Evolutionary conservation across 2,888 invertebrate genomes (phyloP), one percentile per base, ranked within the genome.

Genomic region (Hirtodrosophila trivittata): DNA sequence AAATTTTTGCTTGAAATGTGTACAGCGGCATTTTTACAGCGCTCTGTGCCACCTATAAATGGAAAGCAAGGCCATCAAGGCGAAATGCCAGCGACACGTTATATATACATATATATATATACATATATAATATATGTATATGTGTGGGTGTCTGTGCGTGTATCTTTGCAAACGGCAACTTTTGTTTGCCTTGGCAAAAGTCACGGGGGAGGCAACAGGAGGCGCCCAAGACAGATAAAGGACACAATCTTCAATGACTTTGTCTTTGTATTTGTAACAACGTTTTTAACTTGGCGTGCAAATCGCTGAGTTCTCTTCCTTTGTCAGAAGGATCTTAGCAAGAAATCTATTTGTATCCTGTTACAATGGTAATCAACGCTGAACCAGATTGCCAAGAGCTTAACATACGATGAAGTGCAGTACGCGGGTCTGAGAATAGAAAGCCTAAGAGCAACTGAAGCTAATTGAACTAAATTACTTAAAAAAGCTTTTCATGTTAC

Each of bases 1-100:
- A 85, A 85, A 87, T 84, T 87, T 86, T 81, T 87, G 70, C 82
- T 70, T 66, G 66, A 70, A 86, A 80, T 77, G 74, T 84, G 73
- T 82, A 58, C 80, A 63, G 43, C 54, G 67, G 62, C 75, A 75
- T 75, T 72, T 72, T 71, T 70, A 56, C 60, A 62, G 26, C 32
- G 54, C 54, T 60, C 32, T 58, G 49, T 58, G 63, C 41, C 66
- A 75, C 63, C 84, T 77, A 86, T 84, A 83, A 78, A 64, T 74
- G 54, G 55, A 58, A 47, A 45, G 55, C 71, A 75, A 75, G 76
- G 71, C 64, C 71, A 55, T 62, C 51, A 75, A 77, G 72, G 64
- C 76, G 73, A 62, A 76, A 62, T 69, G 62, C 65, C 78, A 78
- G 49, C 67, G 77, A 58, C 59, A 52, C 35, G 46, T 59, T 59